phyloP scores from a whole-genome alignment of 1,140 invertebrate species.

The Drosophila subobscura region DNA sequence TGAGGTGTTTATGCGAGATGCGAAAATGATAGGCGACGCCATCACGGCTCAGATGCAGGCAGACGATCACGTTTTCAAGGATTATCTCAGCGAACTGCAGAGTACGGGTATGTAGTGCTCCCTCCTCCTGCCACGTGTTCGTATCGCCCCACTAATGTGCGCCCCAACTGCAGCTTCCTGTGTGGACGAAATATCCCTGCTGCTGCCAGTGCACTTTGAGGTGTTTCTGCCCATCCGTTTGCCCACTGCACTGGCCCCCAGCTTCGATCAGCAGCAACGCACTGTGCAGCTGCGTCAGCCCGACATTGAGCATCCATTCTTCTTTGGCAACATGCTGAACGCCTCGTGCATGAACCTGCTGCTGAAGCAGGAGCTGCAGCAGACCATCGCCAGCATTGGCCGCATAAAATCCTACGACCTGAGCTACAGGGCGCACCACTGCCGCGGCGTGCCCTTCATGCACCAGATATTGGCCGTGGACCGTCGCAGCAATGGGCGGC shows the following conservation, averaged over 20 bases:
- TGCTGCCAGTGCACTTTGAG: constrained; percentile 53
- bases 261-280: constrained; percentile 19
- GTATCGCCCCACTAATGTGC: too few species aligned
- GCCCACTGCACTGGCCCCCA: constrained; percentile 18
- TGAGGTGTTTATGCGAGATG: constrained; percentile 14
- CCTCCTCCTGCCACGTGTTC: too few species aligned
- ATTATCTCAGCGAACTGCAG: constrained; percentile 8
- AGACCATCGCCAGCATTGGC: not conserved
- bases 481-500: not conserved
- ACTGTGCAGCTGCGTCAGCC: constrained; percentile 18
- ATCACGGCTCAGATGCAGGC: not conserved
- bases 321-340: constrained; percentile 47
- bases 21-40: not conserved
- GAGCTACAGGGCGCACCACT: constrained; percentile 10
- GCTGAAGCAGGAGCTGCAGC: constrained; percentile 33
- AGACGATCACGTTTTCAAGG: constrained; percentile 9
- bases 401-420: constrained; percentile 17
- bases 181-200: constrained; percentile 23
- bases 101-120: constrained; percentile 20
- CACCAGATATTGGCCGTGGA: constrained; percentile 45
- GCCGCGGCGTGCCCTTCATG: constrained; percentile 28
- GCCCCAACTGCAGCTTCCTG: constrained; percentile 20
- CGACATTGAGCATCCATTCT: constrained; percentile 36
- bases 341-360: constrained; percentile 42
- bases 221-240: constrained; percentile 50